Base-by-base conservation (phyloP, 2,113 vertebrate species). In the Platichthys flesus region DNA sequence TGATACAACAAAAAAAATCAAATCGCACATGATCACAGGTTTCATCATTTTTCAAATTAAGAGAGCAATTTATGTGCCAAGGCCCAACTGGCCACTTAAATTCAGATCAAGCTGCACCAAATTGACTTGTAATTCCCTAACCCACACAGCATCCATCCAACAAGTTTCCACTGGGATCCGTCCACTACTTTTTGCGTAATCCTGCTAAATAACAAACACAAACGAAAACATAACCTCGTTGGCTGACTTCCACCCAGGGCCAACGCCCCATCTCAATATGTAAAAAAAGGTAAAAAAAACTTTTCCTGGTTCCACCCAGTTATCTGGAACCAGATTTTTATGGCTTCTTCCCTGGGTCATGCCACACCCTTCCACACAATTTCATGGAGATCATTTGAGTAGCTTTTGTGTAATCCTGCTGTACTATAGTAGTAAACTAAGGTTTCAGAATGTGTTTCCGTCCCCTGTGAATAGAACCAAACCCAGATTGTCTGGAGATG, bases 401-500 rank as follows among this genome's bases (percentile, higher is more conserved):
- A 42, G 40, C 10, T 42, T 42, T 13, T 42, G 40, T 3, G 2
- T 12, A 13, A 42, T 51, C 47, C 47, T 47, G 45, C 45, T 47
- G 45, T 47, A 14, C 12, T 13, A 52, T 31, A 31, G 31, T 1
- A 31, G 6, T 31, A 31, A 71, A 45, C 18, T 9, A 15, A 24
- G 13, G 18, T 37, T 67, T 52, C 23, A 65, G 69, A 54, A 42
- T 69, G 51, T 65, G 12, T 37, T 24, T 52, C 18, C 10, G 2
- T 67, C 51, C 63, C 70, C 47, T 9, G 21, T 67, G 74, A 67
- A 24, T 77, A 51, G 62, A 18, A 75, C 64, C 61, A 60, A 47
- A 62, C 54, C 23, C 12, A 64, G 68, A 52, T 3, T 37, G 47
- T 63, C 64, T 24, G 64, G 68, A 77, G 85, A 82, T 67, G 64